Percentiles rank a stretch among this genome's conserved stretches.
These are phyloP conservation scores for Sorex maritimensis DNA, from an alignment of 2,797 vertebrate species.

Conservation along the genomic window DNA sequence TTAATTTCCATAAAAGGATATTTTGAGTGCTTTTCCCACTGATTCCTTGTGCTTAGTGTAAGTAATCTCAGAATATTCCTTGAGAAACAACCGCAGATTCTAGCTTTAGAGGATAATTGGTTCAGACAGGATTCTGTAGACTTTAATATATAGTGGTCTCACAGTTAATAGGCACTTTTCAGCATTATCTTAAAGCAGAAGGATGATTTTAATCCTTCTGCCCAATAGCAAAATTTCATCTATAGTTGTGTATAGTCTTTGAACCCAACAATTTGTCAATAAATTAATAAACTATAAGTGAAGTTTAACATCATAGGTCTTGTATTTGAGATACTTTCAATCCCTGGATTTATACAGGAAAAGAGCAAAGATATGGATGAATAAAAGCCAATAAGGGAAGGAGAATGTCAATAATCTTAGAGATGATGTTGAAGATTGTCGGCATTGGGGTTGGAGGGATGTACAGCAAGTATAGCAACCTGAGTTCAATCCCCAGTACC, in stretches of 20 bases:
- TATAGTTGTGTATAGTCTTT: conserved; percentile 54
- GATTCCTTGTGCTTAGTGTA: conserved; percentile 53
- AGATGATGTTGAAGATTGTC: conserved; percentile 19
- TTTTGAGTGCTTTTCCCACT: conserved; percentile 67
- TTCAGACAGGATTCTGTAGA: conserved; percentile 53
- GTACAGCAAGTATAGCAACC: too few relatives aligned
- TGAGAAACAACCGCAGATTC: conserved; percentile 52
- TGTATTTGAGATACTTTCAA: conserved; percentile 43
- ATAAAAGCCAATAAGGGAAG: conserved; percentile 16
- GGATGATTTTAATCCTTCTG: neutral
- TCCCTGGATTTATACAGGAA: conserved; percentile 22
- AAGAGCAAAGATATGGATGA: conserved; percentile 11
- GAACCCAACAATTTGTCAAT: conserved; percentile 63
- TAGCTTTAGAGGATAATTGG: conserved; percentile 36
- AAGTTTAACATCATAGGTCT: conserved; percentile 29
- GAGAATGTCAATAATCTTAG: neutral
- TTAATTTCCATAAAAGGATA: conserved; percentile 57
- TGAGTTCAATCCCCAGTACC: too few relatives aligned
- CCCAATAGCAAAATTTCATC: conserved; percentile 56
- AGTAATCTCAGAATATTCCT: conserved; percentile 52
- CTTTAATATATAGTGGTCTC: conserved; percentile 44
- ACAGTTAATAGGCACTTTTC: conserved; percentile 59
- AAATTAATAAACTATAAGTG: conserved; percentile 36
- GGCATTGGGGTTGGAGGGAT: conserved; percentile 9
- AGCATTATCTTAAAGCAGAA: conserved; percentile 68